Conservation (phyloP, 2,797 vertebrate species). For the Glyptemys insculpta region DNA sequence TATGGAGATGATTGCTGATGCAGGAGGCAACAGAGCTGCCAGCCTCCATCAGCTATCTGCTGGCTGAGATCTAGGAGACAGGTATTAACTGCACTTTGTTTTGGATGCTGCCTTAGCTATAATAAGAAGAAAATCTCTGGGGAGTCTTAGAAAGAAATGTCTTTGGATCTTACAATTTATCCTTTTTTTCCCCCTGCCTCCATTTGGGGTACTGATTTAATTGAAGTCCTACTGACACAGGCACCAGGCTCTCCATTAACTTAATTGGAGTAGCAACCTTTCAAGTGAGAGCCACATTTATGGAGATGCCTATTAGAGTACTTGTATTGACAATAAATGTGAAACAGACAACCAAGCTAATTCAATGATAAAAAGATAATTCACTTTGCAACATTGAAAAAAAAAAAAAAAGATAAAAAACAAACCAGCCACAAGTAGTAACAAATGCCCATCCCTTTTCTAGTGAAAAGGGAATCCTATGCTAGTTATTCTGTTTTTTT, state of each 20-base stretch:
- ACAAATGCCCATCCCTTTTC: not conserved
- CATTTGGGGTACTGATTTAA: not conserved
- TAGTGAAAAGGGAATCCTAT: not conserved
- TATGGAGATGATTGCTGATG: not conserved
- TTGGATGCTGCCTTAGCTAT: constrained; percentile 38
- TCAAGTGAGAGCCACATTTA: not conserved
- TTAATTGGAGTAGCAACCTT: not conserved
- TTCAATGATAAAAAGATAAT: constrained; percentile 19
- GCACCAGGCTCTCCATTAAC: accelerated
- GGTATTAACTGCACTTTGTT: constrained; percentile 4
- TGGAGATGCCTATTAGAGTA: not conserved
- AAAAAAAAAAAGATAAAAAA: not conserved
- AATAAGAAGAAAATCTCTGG: constrained; percentile 32
- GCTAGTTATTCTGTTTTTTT: not conserved
- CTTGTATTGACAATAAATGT: not conserved
- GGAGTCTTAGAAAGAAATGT: not conserved
- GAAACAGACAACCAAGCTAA: constrained; percentile 20
- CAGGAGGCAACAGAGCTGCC: not conserved
- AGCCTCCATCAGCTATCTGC: not conserved
- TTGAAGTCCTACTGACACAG: not conserved
- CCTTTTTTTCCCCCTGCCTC: not conserved
- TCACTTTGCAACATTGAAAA: not conserved
- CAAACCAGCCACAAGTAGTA: not conserved
- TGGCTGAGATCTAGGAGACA: not conserved
- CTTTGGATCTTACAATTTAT: not conserved